Conservation (phyloP, 2,113 vertebrate species). For the Harpagus bidentatus region DNA sequence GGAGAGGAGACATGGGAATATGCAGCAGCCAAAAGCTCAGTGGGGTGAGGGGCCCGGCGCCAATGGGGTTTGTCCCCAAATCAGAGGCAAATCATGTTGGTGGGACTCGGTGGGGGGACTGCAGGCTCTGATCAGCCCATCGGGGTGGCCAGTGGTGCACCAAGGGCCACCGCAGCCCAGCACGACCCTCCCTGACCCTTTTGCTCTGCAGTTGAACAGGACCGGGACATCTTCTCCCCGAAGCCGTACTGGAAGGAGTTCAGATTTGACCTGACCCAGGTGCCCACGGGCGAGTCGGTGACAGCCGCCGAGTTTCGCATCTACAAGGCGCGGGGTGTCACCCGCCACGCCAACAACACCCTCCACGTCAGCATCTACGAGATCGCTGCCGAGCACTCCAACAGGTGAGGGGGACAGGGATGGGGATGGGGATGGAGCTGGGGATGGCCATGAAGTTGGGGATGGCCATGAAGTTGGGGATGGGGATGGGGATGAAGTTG, state of each 20-base stretch:
- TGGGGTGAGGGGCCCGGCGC: fast-evolving
- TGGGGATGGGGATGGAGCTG: fast-evolving
- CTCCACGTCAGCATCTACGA: constrained; percentile 90
- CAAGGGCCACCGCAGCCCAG: too few relatives aligned
- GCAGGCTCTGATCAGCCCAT: background rate
- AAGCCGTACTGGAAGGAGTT: constrained; percentile 97
- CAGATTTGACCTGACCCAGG: constrained; percentile 89
- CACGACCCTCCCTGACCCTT: background rate
- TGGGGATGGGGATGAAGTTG: too few relatives aligned
- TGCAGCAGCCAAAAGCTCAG: background rate
- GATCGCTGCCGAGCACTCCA: constrained; percentile 78
- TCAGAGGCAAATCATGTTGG: fast-evolving
- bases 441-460: too few relatives aligned
- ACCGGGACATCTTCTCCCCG: constrained; percentile 80
- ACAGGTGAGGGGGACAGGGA: constrained; percentile 72
- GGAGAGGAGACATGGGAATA: background rate
- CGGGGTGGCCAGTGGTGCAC: too few relatives aligned
- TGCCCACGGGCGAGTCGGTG: constrained; percentile 86
- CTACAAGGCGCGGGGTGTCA: constrained; percentile 83
- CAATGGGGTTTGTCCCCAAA: fast-evolving
- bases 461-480: too few relatives aligned
- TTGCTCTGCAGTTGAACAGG: constrained; percentile 84
- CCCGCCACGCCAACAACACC: constrained; percentile 77
- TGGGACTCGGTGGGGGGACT: fast-evolving
- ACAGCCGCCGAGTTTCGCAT: constrained; percentile 92